Evolutionary conservation across 1,140 invertebrate species (phyloP), one percentile per base, ranked within the genome.

Genomic region (Diabrotica virgifera): DNA sequence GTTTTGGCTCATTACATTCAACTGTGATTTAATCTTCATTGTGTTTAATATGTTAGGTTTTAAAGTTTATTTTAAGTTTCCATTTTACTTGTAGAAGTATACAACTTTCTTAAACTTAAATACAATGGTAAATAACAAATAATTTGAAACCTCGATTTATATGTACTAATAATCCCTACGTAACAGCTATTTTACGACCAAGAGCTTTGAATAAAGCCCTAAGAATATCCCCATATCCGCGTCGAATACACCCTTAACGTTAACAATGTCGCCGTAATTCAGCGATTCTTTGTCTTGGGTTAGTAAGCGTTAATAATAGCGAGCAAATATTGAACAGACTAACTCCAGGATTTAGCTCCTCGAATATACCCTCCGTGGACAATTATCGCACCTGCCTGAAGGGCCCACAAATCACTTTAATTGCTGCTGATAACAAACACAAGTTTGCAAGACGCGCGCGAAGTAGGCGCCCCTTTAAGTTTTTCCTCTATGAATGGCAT

Each of bases 251-350:
- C 40, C 40, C 40, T 46, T 46, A 10, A n/a, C 40, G 5, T 46
- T 46, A 46, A 46, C 40, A 46, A n/a, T n/a, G 40, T 46, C 40
- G 40, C 40, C 8, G 40, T 10, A 46, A 46, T 46, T 46, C 40
- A 46, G 40, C 40, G 8, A 46, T 46, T 46, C 40, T 46, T 46
- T 46, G 40, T 46, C 40, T 46, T 46, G 40, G 40, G 40, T 46
- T 46, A 46, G 40, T 46, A 46, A 46, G 40, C 40, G 40, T 46
- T 46, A 46, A 46, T 46, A 46, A 46, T 46, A 46, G 40, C 40
- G n/a, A 46, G 40, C 40, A 46, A 46, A 46, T 46, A 46, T 46
- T 46, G 40, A 46, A 46, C 40, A 46, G 40, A 46, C 24, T 24
- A 24, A 24, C 40, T 46, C 40, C 40, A 10, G 40, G 40, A 46